Conservation (phyloP, 2,888 invertebrate genomes). For the Drosophila atroscutellata region DNA sequence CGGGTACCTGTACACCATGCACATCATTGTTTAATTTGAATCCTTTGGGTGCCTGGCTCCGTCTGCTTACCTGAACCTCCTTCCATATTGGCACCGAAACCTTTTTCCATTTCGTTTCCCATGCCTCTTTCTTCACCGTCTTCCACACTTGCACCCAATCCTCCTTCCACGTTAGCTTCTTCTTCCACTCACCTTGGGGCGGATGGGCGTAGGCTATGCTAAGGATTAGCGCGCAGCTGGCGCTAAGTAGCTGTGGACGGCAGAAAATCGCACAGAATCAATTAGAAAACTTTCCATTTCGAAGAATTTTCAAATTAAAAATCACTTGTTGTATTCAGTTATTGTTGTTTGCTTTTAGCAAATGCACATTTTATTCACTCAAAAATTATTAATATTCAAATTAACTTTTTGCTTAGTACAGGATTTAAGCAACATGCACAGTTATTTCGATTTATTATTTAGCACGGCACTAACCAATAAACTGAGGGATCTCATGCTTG, state of each 20-base stretch:
- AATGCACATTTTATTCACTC: slow-evolving; percentile 5
- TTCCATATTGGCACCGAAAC: slow-evolving; percentile 91
- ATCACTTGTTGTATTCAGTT: slow-evolving; percentile 17
- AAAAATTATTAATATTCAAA: neutral
- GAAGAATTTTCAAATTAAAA: neutral
- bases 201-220: slow-evolving; percentile 83
- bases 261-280: slow-evolving; percentile 33
- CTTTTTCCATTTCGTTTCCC: slow-evolving; percentile 92
- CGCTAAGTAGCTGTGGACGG: slow-evolving; percentile 80
- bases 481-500: slow-evolving; percentile 85
- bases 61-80: slow-evolving; percentile 84
- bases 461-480: slow-evolving; percentile 83
- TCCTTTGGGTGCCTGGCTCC: neutral
- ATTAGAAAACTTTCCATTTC: slow-evolving; percentile 25
- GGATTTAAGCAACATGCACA: slow-evolving; percentile 19
- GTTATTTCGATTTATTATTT: slow-evolving; percentile 7
- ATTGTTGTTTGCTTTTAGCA: neutral
- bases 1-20: slow-evolving; percentile 87
- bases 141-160: slow-evolving; percentile 91
- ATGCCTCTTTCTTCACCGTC: slow-evolving; percentile 89
- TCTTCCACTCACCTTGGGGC: slow-evolving; percentile 91
- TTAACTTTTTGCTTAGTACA: neutral
- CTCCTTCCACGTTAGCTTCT: slow-evolving; percentile 93
- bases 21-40: neutral
- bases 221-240: slow-evolving; percentile 82